Evolutionary conservation across 2,113 vertebrate genomes (phyloP).

Genomic region (Pelecanoides urinatrix): DNA sequence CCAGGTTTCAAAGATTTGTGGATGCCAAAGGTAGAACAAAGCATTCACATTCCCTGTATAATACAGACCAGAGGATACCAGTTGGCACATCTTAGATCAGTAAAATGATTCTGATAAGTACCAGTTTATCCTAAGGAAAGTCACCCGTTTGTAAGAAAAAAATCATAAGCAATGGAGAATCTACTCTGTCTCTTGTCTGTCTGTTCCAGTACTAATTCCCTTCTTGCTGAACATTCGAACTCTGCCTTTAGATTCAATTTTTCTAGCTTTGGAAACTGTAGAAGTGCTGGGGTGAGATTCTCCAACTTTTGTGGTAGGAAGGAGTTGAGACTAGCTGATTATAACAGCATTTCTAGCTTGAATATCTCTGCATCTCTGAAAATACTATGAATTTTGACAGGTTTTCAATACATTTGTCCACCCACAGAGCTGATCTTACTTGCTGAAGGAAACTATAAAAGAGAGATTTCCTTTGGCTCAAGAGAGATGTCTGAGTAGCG

Average conservation of each 20-base stretch:
- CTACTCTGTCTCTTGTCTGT: not conserved
- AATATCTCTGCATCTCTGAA: constrained; percentile 22
- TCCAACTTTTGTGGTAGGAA: not conserved
- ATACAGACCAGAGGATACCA: not conserved
- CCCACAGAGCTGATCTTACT: constrained; percentile 31
- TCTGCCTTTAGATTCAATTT: not conserved
- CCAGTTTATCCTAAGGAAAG: not conserved
- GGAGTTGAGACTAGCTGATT: not conserved
- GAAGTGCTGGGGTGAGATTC: not conserved
- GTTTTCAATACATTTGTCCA: constrained; percentile 40
- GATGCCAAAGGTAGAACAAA: not conserved
- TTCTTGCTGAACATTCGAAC: not conserved
- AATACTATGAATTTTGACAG: constrained; percentile 33
- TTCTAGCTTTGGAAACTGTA: not conserved
- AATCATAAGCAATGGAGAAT: not conserved
- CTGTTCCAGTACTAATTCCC: not conserved
- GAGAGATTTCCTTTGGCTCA: constrained; percentile 19
- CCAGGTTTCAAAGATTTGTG: not conserved
- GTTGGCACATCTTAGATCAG: not conserved
- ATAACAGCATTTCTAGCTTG: not conserved
- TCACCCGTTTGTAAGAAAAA: not conserved
- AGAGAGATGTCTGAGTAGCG: not conserved
- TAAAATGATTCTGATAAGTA: not conserved
- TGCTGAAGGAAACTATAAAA: not conserved
- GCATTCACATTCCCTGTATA: not conserved